Base-by-base conservation (phyloP, 2,113 vertebrate genomes). In the Patagioenas fasciata region DNA sequence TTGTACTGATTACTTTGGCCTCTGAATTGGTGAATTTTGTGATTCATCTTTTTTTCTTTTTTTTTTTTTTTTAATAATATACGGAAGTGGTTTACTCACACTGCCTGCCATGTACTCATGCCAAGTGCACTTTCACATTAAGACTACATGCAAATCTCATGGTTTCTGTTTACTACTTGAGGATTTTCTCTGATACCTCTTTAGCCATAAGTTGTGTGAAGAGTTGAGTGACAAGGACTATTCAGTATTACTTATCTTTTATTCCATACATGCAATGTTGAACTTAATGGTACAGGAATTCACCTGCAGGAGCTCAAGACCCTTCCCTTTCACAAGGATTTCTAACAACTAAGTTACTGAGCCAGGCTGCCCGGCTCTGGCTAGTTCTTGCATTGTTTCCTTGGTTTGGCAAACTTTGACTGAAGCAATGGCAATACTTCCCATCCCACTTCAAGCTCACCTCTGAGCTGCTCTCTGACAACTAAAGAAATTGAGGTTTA, bases 11-110 rank as follows among this genome's bases (percentile, higher is more conserved):
- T 80, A 53, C 26, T 66, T 89, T 40, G 58, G 15, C 9, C 5
- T 85, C 75, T 83, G 44, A 72, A 89, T 70, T 47, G 65, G 10
- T 65, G n/a, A 80, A 75, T 72, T 17, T 44, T 51, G 48, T 19
- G 10, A 36, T 53, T 56, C 1, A 0, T n/a, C 48, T 72, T 50
- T 23, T 5, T 18, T 6, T 40, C 13, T 13, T 47, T 13, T 3
- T 34, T 72, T 26, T 57, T 77, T 8, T 7, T 71, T 67, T 92
- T 44, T 44, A 29, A 40, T 61, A n/a, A 32, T 17, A 12, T n/a
- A 11, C 42, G 34, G 56, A 79, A 64, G 20, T n/a, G 15, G 3
- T 5, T 78, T 74, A n/a, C 29, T 86, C 29, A 53, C 23, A 48
- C 34, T 53, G 26, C 26, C 57, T 89, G 26, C 14, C 58, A n/a